Percentiles rank a stretch among this genome's conserved stretches.
phyloP scores from a whole-genome alignment of 2,888 invertebrate species.

The Cataglyphis albicans region DNA sequence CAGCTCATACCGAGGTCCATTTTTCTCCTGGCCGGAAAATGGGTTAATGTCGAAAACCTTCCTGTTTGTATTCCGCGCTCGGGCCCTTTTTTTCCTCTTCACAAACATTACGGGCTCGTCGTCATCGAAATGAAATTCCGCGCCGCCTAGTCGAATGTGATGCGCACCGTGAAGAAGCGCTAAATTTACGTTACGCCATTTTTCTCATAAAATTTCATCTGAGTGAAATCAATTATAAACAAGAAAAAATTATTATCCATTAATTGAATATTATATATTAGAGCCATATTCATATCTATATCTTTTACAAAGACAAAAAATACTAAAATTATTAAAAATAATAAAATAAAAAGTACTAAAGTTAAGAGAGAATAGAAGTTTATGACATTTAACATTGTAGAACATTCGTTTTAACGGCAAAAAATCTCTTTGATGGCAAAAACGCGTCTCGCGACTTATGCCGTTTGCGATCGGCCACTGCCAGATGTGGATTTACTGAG shows the following conservation, averaged over 20 bases:
- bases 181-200: constrained; percentile 63
- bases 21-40: constrained; percentile 67
- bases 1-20: constrained; percentile 63
- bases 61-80: constrained; percentile 70
- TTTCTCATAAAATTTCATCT: constrained; percentile 1
- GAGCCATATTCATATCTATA: background rate
- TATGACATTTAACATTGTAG: constrained; percentile 22
- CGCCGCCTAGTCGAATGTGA: constrained; percentile 63
- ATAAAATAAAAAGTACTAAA: background rate
- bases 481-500: constrained; percentile 73
- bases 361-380: background rate
- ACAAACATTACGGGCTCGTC: constrained; percentile 36
- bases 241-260: too few species aligned
- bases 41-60: constrained; percentile 72
- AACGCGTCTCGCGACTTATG: constrained; percentile 55
- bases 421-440: constrained; percentile 38
- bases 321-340: background rate
- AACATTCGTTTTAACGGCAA: constrained; percentile 45
- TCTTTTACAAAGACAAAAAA: background rate
- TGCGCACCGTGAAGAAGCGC: constrained; percentile 56
- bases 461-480: constrained; percentile 70
- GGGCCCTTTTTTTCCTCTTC: constrained; percentile 49
- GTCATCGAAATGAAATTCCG: constrained; percentile 80
- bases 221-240: background rate
- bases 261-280: background rate